Evolutionary conservation across 2,888 invertebrate genomes (phyloP).

Genomic region (Phyllotreta cruciferae): DNA sequence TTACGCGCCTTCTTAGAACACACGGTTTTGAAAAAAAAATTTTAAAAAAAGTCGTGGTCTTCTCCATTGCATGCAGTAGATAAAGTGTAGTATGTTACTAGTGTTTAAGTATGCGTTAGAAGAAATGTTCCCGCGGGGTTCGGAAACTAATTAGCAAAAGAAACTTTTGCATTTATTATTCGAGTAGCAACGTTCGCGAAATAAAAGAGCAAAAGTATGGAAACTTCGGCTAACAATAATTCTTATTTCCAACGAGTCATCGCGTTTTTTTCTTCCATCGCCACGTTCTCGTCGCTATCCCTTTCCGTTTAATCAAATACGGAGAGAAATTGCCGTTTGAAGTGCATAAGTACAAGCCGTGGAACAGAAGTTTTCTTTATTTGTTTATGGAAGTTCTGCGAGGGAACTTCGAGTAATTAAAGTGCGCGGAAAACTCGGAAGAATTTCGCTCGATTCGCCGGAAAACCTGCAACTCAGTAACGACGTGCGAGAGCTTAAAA

Average conservation of each 20-base stretch:
- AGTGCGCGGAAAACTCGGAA: conserved; percentile 34
- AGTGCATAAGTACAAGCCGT: conserved; percentile 28
- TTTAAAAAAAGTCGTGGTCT: no score
- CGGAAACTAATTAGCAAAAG: background rate
- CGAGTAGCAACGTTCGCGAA: conserved; percentile 10
- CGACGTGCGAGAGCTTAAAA: background rate
- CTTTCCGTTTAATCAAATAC: conserved; percentile 31
- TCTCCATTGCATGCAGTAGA: no score
- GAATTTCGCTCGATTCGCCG: conserved; percentile 37
- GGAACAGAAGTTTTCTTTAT: conserved; percentile 35
- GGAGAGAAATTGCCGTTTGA: conserved; percentile 34
- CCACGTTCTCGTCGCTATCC: conserved; percentile 14
- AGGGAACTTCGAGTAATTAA: conserved; percentile 40
- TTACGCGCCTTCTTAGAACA: no score
- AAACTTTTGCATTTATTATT: conserved; percentile 2
- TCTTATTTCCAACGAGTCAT: conserved; percentile 19
- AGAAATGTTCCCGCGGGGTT: no score
- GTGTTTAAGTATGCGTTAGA: no score
- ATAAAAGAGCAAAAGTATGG: background rate
- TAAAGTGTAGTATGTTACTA: no score
- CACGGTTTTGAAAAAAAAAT: no score
- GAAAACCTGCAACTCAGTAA: conserved; percentile 27
- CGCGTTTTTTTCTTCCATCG: background rate
- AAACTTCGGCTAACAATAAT: conserved; percentile 26
- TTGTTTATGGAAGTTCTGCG: conserved; percentile 37